A percentile compares a stretch with the other conserved stretches of the same genome.
phyloP scores from a whole-genome alignment of 2,113 vertebrate genomes.

The Balaeniceps rex region DNA sequence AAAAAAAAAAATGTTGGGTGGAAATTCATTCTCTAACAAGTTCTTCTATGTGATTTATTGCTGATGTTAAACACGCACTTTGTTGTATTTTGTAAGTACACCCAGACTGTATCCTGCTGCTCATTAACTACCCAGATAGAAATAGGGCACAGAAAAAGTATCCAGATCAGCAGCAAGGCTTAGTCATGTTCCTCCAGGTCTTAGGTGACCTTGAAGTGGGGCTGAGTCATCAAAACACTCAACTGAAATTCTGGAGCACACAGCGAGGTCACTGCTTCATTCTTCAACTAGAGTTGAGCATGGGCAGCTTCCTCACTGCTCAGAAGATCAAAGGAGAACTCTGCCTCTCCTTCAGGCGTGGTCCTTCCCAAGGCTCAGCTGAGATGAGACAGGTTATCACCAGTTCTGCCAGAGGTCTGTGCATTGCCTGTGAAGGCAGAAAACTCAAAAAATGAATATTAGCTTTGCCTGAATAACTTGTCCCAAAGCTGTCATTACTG shows the following conservation, averaged over 20 bases:
- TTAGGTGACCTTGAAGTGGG: background rate
- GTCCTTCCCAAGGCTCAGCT: background rate
- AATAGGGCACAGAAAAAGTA: background rate
- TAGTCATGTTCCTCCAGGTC: background rate
- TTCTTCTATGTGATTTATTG: background rate
- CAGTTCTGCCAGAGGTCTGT: background rate
- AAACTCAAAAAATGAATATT: background rate
- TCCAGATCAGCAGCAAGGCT: background rate
- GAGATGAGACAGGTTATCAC: background rate
- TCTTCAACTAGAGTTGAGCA: background rate
- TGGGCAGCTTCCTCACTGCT: background rate
- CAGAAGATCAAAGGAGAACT: background rate
- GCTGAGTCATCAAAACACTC: background rate
- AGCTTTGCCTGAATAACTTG: background rate
- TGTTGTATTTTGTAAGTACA: background rate
- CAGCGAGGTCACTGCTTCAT: accelerated
- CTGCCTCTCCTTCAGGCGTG: background rate
- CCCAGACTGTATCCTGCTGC: background rate
- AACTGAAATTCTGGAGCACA: background rate
- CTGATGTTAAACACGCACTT: background rate
- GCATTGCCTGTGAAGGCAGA: accelerated
- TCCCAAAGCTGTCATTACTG: background rate
- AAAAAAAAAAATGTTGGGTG: background rate
- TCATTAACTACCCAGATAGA: background rate
- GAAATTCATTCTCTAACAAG: background rate